Conservation (phyloP, 2,888 invertebrate species). For the Diarsia rubi region DNA sequence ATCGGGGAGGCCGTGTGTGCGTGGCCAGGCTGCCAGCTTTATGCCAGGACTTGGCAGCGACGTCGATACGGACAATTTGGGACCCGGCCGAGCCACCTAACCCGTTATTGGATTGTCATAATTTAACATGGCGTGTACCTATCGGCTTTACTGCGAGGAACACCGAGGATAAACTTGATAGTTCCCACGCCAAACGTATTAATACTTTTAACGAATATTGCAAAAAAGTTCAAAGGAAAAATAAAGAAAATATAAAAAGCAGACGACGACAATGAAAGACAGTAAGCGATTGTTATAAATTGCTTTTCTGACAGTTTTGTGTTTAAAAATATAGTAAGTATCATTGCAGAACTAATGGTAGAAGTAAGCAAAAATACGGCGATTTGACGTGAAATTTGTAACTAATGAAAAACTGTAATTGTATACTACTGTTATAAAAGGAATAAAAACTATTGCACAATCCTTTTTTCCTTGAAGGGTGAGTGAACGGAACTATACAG, state of each 20-base stretch:
- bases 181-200: slow-evolving; percentile 73
- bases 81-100: slow-evolving; percentile 84
- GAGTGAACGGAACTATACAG: slow-evolving; percentile 23
- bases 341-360: slow-evolving; percentile 16
- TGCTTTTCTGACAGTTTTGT: slow-evolving; percentile 56
- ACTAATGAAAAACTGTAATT: slow-evolving; percentile 51
- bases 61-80: slow-evolving; percentile 86
- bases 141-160: slow-evolving; percentile 81
- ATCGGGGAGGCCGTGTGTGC: slow-evolving; percentile 62
- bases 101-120: slow-evolving; percentile 89
- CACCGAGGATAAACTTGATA: slow-evolving; percentile 77
- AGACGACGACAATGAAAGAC: slow-evolving; percentile 52
- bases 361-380: slow-evolving; percentile 44
- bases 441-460: slow-evolving; percentile 45
- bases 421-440: slow-evolving; percentile 37
- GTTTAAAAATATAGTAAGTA: slow-evolving; percentile 47
- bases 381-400: slow-evolving; percentile 41
- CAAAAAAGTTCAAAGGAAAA: slow-evolving; percentile 37
- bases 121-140: slow-evolving; percentile 85
- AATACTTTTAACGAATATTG: slow-evolving; percentile 68
- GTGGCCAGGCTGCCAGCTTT: slow-evolving; percentile 69
- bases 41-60: slow-evolving; percentile 84
- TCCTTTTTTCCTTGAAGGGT: slow-evolving; percentile 44
- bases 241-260: slow-evolving; percentile 47
- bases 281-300: slow-evolving; percentile 52